Base-by-base conservation (phyloP, 2,797 vertebrate species). In the Acrocephalus scirpaceus region DNA sequence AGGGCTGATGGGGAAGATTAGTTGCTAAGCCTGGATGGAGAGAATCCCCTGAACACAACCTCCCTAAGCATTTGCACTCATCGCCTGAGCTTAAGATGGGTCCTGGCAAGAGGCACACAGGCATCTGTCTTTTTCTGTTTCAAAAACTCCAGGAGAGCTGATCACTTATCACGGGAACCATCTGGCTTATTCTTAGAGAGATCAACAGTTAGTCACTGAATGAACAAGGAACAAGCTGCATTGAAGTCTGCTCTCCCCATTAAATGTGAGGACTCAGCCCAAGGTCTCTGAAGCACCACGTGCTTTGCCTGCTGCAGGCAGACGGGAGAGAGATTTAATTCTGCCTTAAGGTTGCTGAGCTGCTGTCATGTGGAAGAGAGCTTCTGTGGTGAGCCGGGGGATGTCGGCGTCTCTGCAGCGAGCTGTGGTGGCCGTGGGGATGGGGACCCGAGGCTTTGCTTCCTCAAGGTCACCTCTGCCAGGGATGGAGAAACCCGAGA, bases 181-280 rank as follows among this genome's bases (percentile, higher is more conserved):
- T 97, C 96, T 97, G 95, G 92, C 95, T 96, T 88, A 92, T 95
- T 97, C 93, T 95, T 93, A 69, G 91, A 93, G 93, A 77, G 95
- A 96, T 96, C 96, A 97, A 96, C 95, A 96, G 95, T 95, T 96
- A 97, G 92, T 97, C 95, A 96, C 89, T 67, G 89, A 95, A 90
- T 7, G 54, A 96, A 83, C 4, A 44, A 88, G 89, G 84, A 97
- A 94, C 93, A 92, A 80, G 87, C 89, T 94, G 95, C 93, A 88
- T 86, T 85, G 57, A 92, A 95, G 84, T 92, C 91, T 95, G 92
- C 89, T 95, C 84, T 94, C 72, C 40, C 79, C 69, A 32, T 87
- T 94, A 93, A 96, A 94, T 74, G 90, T 20, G 70, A 95, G 89
- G 92, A 93, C 84, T 95, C 86, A 92, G 84, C 78, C 81, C 78